These are phyloP conservation scores for Chrysolina oricalcia DNA, from an alignment of 2,888 invertebrate genomes.

Conservation along the genomic window DNA sequence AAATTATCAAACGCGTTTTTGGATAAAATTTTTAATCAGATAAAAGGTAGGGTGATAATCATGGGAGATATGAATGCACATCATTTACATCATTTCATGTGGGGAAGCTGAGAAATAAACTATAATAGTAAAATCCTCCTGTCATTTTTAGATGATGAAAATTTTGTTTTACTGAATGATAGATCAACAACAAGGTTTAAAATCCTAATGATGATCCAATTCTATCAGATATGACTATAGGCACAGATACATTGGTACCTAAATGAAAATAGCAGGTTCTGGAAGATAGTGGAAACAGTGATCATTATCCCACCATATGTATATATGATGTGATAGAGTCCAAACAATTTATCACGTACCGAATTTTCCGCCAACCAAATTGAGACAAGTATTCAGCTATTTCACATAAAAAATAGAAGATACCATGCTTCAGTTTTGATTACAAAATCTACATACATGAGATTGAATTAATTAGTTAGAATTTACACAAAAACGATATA, in stretches of 20 bases:
- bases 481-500: too few relatives aligned
- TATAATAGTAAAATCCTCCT: background rate
- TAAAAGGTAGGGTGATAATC: background rate
- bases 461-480: too few relatives aligned
- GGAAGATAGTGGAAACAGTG: background rate
- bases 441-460: too few relatives aligned
- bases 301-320: background rate
- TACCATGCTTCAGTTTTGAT: background rate
- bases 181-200: background rate
- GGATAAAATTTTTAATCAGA: too few relatives aligned
- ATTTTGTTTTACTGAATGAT: background rate
- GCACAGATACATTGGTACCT: background rate
- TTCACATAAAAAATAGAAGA: too few relatives aligned
- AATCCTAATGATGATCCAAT: background rate
- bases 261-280: background rate
- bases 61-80: conserved; percentile 27
- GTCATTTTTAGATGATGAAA: background rate
- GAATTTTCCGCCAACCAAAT: background rate
- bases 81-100: background rate
- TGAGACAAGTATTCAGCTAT: too few relatives aligned
- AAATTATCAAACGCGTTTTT: too few relatives aligned
- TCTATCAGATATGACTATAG: too few relatives aligned
- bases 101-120: background rate
- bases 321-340: background rate
- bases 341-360: background rate